A percentile compares a stretch with the other conserved stretches of the same genome.
phyloP scores from a whole-genome alignment of 2,113 vertebrate species.

The Oostethus manadensis region DNA sequence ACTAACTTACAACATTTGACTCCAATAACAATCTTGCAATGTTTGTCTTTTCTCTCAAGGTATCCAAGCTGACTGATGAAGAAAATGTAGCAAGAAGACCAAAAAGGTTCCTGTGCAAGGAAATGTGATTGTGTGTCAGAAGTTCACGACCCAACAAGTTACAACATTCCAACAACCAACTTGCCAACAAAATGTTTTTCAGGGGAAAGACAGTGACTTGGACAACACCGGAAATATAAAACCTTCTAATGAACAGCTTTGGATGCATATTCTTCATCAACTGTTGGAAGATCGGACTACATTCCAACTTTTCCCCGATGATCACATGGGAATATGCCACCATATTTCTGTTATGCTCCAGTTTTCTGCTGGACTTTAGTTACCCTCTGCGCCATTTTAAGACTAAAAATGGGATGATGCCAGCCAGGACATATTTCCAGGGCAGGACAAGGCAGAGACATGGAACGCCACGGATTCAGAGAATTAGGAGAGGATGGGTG shows the following conservation, averaged over 20 bases:
- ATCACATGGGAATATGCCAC: slow-evolving; percentile 86
- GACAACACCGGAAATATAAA: neutral
- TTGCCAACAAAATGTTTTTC: too few relatives aligned
- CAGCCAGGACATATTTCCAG: neutral
- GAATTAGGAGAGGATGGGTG: slow-evolving; percentile 92
- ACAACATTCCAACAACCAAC: too few relatives aligned
- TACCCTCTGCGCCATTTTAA: slow-evolving; percentile 59
- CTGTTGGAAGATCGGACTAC: neutral
- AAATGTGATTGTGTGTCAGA: too few relatives aligned
- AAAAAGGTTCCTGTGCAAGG: too few relatives aligned
- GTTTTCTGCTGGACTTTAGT: slow-evolving; percentile 86
- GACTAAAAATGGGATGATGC: slow-evolving; percentile 22
- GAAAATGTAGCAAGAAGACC: neutral
- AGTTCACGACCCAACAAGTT: too few relatives aligned
- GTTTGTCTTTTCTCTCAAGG: neutral
- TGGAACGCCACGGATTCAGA: slow-evolving; percentile 46
- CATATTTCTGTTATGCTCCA: slow-evolving; percentile 84
- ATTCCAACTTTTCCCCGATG: slow-evolving; percentile 76
- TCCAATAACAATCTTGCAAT: neutral
- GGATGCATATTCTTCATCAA: neutral
- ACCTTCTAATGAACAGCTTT: neutral
- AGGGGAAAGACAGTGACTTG: neutral
- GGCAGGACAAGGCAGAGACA: slow-evolving; percentile 27
- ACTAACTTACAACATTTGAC: neutral
- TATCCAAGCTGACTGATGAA: neutral